Conservation (phyloP, 30 jellyfish, hydroid and myxozoan species). For the Cassiopea andromeda region DNA sequence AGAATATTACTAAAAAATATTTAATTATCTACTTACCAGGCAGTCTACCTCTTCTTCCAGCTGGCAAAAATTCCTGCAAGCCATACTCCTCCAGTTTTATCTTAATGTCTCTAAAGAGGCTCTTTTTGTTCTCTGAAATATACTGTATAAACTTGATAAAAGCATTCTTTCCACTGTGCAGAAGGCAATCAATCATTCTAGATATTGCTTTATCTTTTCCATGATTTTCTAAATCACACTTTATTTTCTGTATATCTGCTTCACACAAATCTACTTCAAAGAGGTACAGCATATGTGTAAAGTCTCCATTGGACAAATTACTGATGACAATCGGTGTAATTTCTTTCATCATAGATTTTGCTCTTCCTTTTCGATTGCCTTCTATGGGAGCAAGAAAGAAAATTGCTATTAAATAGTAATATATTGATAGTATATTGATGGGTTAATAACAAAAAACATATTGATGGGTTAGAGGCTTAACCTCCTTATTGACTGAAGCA, state of each 20-base stretch:
- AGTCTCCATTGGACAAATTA: slow-evolving; percentile 19
- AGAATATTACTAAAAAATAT: too few species aligned
- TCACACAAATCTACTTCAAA: slow-evolving; percentile 24
- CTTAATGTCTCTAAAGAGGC: slow-evolving; percentile 4
- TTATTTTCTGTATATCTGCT: slow-evolving; percentile 12
- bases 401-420: too few species aligned
- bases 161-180: not conserved
- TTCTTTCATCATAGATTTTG: slow-evolving; percentile 1
- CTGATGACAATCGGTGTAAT: slow-evolving; percentile 12
- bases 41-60: not conserved
- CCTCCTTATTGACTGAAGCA: not conserved
- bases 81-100: slow-evolving; percentile 12
- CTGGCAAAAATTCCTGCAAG: slow-evolving; percentile 14
- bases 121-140: not conserved
- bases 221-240: not conserved
- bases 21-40: not conserved
- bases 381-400: not conserved
- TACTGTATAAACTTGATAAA: slow-evolving; percentile 6
- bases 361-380: not conserved
- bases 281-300: not conserved
- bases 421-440: not conserved
- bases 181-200: slow-evolving; percentile 21
- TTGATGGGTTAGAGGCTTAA: not conserved
- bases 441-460: not conserved
- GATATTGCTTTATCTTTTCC: slow-evolving; percentile 27